A percentile compares a stretch with the other conserved stretches of the same genome.
These are phyloP conservation scores for Bos taurus DNA, from an alignment of 2,113 vertebrate species.

Conservation along the genomic window DNA sequence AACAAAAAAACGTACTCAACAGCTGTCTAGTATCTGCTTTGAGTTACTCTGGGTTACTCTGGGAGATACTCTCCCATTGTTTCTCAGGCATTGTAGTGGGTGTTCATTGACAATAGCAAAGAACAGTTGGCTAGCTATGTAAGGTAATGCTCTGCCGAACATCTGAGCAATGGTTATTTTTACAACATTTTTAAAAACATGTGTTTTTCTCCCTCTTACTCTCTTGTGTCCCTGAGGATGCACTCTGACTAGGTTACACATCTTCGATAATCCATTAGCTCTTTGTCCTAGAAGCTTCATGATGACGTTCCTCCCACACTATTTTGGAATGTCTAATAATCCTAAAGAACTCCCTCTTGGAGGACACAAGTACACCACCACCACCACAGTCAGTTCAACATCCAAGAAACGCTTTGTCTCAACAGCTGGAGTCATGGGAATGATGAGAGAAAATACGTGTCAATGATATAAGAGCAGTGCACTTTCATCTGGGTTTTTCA, in stretches of 20 bases:
- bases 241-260: not conserved
- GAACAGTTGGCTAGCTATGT: not conserved
- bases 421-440: not conserved
- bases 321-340: not conserved
- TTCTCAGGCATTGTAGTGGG: accelerated
- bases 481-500: not conserved
- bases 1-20: not conserved
- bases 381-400: not conserved
- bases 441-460: not conserved
- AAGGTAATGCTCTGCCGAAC: not conserved
- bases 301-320: no score
- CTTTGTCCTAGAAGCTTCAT: not conserved
- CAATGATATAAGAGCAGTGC: not conserved
- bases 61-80: not conserved
- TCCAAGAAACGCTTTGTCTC: not conserved
- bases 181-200: not conserved
- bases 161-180: not conserved
- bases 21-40: not conserved
- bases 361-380: not conserved
- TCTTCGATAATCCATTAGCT: not conserved
- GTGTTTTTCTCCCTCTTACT: not conserved
- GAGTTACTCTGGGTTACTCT: not conserved
- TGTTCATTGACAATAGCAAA: not conserved
- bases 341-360: not conserved
- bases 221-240: not conserved